Conservation (phyloP, 2,113 vertebrate genomes). For the Epinephelus lanceolatus region DNA sequence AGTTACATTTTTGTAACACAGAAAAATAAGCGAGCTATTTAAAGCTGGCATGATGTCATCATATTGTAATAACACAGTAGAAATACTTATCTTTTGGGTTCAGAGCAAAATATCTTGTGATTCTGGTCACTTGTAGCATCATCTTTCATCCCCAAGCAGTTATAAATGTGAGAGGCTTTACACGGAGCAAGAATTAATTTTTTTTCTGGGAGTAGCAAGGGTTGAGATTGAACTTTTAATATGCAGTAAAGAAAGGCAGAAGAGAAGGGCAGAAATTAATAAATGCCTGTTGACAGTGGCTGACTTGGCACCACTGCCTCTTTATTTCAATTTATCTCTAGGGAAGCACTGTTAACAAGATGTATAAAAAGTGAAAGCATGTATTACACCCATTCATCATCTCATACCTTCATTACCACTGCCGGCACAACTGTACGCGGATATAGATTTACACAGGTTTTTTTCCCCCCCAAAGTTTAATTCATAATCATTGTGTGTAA, state of each 20-base stretch:
- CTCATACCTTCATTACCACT: constrained; percentile 77
- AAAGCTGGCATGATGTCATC: background rate
- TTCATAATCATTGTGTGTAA: constrained; percentile 83
- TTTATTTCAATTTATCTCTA: constrained; percentile 79
- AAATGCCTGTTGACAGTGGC: constrained; percentile 64
- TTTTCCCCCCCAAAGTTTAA: constrained; percentile 62
- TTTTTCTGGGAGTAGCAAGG: constrained; percentile 1
- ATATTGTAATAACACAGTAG: background rate
- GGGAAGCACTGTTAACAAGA: constrained; percentile 80
- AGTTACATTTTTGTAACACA: background rate
- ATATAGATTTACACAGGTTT: constrained; percentile 73
- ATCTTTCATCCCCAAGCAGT: constrained; percentile 1
- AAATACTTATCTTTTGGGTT: background rate
- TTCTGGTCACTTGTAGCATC: background rate
- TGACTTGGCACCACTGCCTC: constrained; percentile 49
- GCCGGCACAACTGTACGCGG: constrained; percentile 62
- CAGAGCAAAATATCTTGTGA: background rate
- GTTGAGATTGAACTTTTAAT: constrained; percentile 60
- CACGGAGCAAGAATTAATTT: background rate
- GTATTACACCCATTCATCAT: constrained; percentile 85
- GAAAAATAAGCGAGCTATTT: constrained; percentile 18
- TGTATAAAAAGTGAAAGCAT: constrained; percentile 81
- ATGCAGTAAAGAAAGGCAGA: constrained; percentile 48
- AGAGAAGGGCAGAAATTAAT: constrained; percentile 62
- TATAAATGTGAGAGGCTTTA: constrained; percentile 7